These are phyloP conservation scores for Acanthisitta chloris DNA, from an alignment of 2,113 vertebrate species.

Conservation along the genomic window DNA sequence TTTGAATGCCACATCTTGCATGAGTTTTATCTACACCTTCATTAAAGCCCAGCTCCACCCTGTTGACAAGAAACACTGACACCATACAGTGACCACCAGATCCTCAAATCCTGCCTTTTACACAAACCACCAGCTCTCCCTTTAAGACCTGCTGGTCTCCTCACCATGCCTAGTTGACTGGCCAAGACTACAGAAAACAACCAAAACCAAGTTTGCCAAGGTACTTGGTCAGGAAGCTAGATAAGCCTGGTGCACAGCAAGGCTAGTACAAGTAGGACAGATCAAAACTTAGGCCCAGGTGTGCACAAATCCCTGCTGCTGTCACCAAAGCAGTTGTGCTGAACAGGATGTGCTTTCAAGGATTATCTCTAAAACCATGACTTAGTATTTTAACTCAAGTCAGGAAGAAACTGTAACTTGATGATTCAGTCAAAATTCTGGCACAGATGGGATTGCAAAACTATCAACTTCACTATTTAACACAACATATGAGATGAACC, in stretches of 20 bases:
- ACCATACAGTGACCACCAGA: neutral
- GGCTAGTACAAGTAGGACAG: neutral
- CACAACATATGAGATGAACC: neutral
- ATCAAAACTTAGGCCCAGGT: neutral
- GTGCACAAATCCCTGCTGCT: neutral
- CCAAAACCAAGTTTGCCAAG: neutral
- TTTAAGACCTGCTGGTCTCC: neutral
- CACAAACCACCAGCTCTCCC: neutral
- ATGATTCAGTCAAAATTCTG: constrained; percentile 13
- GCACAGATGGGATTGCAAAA: neutral
- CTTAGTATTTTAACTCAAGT: neutral
- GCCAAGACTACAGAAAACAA: neutral
- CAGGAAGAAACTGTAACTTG: constrained; percentile 29
- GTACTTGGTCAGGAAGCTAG: neutral
- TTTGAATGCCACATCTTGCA: neutral
- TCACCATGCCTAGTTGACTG: neutral
- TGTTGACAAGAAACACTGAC: neutral
- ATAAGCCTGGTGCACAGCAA: neutral
- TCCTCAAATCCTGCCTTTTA: neutral
- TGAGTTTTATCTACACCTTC: neutral
- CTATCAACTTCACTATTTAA: neutral
- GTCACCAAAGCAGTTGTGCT: neutral
- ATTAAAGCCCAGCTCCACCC: neutral
- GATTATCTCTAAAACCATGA: neutral
- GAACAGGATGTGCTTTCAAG: neutral